Conservation (phyloP, 2,888 invertebrate genomes). For the Cynaeus angustus region DNA sequence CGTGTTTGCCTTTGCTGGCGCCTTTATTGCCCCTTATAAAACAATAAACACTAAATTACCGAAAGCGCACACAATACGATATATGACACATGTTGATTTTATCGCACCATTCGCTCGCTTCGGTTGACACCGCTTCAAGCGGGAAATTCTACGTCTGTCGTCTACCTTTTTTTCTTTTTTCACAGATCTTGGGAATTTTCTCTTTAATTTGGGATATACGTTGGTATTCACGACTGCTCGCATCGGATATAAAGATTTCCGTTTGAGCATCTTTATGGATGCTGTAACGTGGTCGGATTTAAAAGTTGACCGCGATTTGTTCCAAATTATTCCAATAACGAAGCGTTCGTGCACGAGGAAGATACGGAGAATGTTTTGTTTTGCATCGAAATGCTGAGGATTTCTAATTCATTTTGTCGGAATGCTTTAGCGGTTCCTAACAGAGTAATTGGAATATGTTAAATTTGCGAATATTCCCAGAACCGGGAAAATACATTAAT, state of each 20-base stretch:
- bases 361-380: neutral
- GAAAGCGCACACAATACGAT: conserved; percentile 50
- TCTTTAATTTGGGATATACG: conserved; percentile 27
- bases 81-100: conserved; percentile 52
- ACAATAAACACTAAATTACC: conserved; percentile 52
- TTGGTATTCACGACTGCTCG: conserved; percentile 28
- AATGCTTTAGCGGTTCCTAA: no score
- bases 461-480: no score
- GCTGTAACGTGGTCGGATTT: conserved; percentile 33
- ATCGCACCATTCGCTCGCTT: conserved; percentile 44
- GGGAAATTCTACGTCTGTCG: conserved; percentile 24
- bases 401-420: no score
- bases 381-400: neutral
- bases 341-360: conserved; percentile 9
- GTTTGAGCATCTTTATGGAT: conserved; percentile 33
- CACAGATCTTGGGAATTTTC: conserved; percentile 19
- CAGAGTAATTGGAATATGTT: no score
- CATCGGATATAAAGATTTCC: conserved; percentile 37
- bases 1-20: conserved; percentile 49
- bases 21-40: conserved; percentile 51
- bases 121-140: conserved; percentile 32
- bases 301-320: conserved; percentile 24
- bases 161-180: no score
- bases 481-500: no score
- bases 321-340: conserved; percentile 20